Evolutionary conservation across 2,113 vertebrate genomes (phyloP), one percentile per base, ranked within the genome.

Genomic region (Mobula birostris): DNA sequence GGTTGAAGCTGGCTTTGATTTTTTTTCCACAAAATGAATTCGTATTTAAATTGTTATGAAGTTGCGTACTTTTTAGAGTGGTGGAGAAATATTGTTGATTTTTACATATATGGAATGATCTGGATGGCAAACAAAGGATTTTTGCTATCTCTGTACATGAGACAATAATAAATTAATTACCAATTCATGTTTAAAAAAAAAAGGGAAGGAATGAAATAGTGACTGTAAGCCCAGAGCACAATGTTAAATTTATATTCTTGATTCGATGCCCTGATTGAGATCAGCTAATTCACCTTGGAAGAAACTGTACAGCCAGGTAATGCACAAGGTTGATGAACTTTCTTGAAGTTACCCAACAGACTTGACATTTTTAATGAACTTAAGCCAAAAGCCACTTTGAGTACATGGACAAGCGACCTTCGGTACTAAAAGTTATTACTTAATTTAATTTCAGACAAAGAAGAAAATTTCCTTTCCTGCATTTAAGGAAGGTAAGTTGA

Each of bases 401-500:
- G 0, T 6, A 93, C 14, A 78, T 94, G 0, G 83, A 88, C 14
- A 90, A 95, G 24, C 77, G 1, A 3, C 29, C 48, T 94, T 94
- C 95, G 24, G n/a, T 19, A 48, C 1, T n/a, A n/a, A 36, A 40
- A 15, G 15, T 19, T 66, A 48, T 48, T 48, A 48, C 48, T 32
- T 17, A 74, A n/a, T 95, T 0, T 4, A 94, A 94, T 97, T 96
- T 77, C 96, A 99, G 98, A 96, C 95, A 88, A 95, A 95, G 21
- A 96, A 98, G 78, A 95, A 95, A 90, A 29, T 80, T 9, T 96
- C 95, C 56, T 96, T 95, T 40, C 96, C 96, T 3, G 95, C 97
- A 78, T 98, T 97, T 96, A 98, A 97, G 96, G 97, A 98, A 58
- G 98, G 98, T 99, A 96, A 97, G 97, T 96, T 94, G 82, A 21